Percentiles rank a stretch among this genome's conserved stretches.
Evolutionary conservation across 1,140 invertebrate species (phyloP).

Genomic region (Cyclargus thomasi): DNA sequence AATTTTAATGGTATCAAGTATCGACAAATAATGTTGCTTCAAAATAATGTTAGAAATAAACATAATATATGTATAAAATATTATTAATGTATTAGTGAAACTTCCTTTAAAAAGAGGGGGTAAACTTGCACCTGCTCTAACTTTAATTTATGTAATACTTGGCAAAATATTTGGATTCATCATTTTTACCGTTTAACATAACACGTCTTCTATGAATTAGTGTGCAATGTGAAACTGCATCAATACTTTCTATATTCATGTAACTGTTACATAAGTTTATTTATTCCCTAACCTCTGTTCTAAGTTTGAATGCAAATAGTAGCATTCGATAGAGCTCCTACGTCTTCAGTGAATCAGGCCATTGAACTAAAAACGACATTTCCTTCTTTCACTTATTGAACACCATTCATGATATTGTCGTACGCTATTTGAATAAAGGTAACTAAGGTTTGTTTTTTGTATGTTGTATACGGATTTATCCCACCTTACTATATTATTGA

Average conservation of each 20-base stretch:
- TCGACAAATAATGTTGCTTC: no score
- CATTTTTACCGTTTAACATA: background rate
- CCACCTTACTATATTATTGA: no score
- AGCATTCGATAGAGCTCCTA: slow-evolving; percentile 16
- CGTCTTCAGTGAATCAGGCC: slow-evolving; percentile 35
- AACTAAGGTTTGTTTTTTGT: slow-evolving; percentile 16
- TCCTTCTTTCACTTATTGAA: slow-evolving; percentile 54
- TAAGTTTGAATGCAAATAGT: slow-evolving; percentile 18
- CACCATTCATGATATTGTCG: slow-evolving; percentile 30
- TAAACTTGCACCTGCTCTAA: no score
- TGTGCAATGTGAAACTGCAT: background rate
- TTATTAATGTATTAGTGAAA: no score
- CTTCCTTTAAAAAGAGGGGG: no score
- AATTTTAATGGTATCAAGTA: no score
- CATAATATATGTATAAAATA: no score
- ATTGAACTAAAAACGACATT: slow-evolving; percentile 56
- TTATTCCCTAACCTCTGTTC: slow-evolving; percentile 7
- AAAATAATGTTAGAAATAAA: no score
- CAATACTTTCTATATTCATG: background rate
- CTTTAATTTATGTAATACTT: no score
- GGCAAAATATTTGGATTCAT: background rate
- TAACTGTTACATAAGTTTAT: background rate
- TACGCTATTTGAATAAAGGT: slow-evolving; percentile 16
- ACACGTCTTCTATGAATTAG: background rate
- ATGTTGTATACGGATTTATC: background rate